These are phyloP conservation scores for Apodemus speciosus DNA, from an alignment of 2,113 vertebrate genomes.

Conservation along the genomic window DNA sequence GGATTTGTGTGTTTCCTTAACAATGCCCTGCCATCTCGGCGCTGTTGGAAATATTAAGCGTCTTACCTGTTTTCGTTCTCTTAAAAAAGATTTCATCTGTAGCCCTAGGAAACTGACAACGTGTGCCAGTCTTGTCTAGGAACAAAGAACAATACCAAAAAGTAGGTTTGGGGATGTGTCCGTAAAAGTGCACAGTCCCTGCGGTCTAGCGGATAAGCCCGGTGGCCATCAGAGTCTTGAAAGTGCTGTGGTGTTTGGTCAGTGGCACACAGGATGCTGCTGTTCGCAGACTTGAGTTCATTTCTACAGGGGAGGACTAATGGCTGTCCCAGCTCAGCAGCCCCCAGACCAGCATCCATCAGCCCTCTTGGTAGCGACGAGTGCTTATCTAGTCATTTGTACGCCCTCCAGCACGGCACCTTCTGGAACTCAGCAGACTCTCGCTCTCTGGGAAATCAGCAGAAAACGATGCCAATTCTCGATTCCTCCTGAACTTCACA, in stretches of 20 bases:
- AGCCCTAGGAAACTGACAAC: not conserved
- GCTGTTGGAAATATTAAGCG: not conserved
- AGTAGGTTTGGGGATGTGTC: not conserved
- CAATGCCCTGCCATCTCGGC: not conserved
- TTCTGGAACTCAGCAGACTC: constrained; percentile 29
- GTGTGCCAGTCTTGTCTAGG: rapidly evolving
- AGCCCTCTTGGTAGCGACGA: not conserved
- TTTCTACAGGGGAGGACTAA: not conserved
- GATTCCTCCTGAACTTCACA: not conserved
- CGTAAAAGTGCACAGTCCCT: not conserved
- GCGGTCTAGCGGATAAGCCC: rapidly evolving
- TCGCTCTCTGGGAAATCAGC: constrained; percentile 36
- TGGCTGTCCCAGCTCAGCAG: not conserved
- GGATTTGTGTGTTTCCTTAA: not conserved
- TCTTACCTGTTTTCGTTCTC: not conserved
- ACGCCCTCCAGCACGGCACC: not conserved
- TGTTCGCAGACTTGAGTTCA: not conserved
- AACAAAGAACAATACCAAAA: not conserved
- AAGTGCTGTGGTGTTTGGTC: not conserved
- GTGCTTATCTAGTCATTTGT: not conserved
- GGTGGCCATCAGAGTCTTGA: rapidly evolving
- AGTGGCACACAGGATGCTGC: rapidly evolving
- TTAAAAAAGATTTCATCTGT: not conserved
- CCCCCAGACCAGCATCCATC: too few relatives aligned
- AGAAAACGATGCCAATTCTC: constrained; percentile 11